A percentile compares a stretch with the other conserved stretches of the same genome.
These are phyloP conservation scores for Sebastes jordani DNA, from an alignment of 2,797 vertebrate species.

Conservation along the genomic window DNA sequence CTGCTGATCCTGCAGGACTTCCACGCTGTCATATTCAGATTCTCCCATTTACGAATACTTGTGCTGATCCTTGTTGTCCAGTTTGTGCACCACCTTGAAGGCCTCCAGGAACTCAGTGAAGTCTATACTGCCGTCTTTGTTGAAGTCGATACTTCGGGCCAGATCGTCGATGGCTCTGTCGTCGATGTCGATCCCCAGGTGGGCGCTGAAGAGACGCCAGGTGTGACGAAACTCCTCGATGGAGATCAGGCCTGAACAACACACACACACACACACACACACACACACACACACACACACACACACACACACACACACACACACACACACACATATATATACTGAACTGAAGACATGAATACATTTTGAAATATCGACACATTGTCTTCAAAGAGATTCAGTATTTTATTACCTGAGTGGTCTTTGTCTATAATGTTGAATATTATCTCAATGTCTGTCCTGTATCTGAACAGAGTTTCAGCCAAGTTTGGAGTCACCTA, in stretches of 20 bases:
- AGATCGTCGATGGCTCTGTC: conserved; percentile 88
- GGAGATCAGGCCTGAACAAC: conserved; percentile 89
- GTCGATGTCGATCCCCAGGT: conserved; percentile 83
- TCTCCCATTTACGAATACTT: conserved; percentile 5
- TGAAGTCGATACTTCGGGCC: conserved; percentile 91
- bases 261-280: background rate
- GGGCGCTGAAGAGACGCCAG: conserved; percentile 92
- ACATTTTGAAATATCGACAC: background rate
- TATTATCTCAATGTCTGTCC: conserved; percentile 92
- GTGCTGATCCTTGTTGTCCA: conserved; percentile 83
- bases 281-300: background rate
- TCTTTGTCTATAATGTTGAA: conserved; percentile 97
- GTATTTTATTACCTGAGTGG: conserved; percentile 86
- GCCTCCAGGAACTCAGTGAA: conserved; percentile 97
- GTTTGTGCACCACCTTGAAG: conserved; percentile 92
- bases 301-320: background rate
- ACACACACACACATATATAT: background rate
- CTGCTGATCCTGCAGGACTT: background rate
- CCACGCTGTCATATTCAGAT: background rate
- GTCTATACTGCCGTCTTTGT: conserved; percentile 97
- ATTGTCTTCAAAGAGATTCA: background rate
- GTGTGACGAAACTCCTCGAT: conserved; percentile 92
- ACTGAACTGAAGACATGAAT: background rate
- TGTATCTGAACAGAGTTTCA: conserved; percentile 93
- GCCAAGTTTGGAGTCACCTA: conserved; percentile 89